phyloP scores from a whole-genome alignment of 1,140 invertebrate species.

The Goniozus legneri region DNA sequence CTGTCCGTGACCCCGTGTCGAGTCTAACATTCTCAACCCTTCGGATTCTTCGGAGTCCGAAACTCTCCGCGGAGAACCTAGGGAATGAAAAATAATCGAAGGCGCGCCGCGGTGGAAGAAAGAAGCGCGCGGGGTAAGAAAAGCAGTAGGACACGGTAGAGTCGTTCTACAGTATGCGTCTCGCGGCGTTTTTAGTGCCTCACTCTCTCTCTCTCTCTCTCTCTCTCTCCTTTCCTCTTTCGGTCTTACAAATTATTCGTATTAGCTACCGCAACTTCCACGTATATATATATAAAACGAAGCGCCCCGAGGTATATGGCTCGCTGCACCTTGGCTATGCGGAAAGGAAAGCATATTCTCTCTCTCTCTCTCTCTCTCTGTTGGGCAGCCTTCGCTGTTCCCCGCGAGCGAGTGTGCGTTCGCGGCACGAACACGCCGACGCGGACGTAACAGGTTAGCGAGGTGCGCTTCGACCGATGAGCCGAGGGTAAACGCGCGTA shows the following conservation, averaged over 20 bases:
- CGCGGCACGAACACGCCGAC: slow-evolving; percentile 18
- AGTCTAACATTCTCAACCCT: too few relatives aligned
- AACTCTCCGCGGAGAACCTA: too few relatives aligned
- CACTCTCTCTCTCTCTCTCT: too few relatives aligned
- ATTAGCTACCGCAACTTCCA: slow-evolving; percentile 30
- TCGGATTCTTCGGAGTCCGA: too few relatives aligned
- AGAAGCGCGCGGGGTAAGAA: not conserved
- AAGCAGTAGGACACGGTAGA: slow-evolving; percentile 25
- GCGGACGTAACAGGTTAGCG: slow-evolving; percentile 24
- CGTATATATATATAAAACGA: slow-evolving; percentile 22
- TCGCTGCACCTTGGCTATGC: slow-evolving; percentile 52
- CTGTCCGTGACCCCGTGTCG: too few relatives aligned
- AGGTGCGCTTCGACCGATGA: slow-evolving; percentile 13
- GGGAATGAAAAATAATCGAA: too few relatives aligned
- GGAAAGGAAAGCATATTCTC: slow-evolving; percentile 53
- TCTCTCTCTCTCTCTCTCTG: slow-evolving; percentile 23
- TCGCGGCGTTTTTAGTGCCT: too few relatives aligned
- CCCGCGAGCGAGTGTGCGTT: too few relatives aligned
- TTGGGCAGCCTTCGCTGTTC: too few relatives aligned
- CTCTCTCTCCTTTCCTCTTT: too few relatives aligned
- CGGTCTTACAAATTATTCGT: slow-evolving; percentile 38
- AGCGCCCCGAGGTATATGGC: slow-evolving; percentile 40
- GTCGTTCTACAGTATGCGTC: slow-evolving; percentile 27
- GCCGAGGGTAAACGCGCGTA: slow-evolving; percentile 13
- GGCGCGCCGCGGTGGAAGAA: not conserved